These are phyloP conservation scores for Notechis scutatus DNA, from an alignment of 2,113 vertebrate genomes.

Conservation along the genomic window DNA sequence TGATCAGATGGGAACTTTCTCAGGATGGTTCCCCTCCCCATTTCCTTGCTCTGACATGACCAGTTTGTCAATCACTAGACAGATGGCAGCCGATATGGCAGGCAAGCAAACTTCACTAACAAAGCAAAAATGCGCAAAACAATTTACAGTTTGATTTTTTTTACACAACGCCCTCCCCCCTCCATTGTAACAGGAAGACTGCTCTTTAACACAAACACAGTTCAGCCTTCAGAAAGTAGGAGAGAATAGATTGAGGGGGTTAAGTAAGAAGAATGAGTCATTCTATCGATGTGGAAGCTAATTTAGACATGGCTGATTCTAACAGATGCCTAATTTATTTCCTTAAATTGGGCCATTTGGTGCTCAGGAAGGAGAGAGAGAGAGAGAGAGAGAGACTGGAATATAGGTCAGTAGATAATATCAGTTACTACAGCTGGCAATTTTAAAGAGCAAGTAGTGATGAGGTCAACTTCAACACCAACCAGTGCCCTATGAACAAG, in stretches of 20 bases:
- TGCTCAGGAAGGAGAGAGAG: conserved; percentile 4
- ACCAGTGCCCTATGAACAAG: fast-evolving
- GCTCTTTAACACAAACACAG: conserved; percentile 23
- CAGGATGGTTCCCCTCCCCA: background rate
- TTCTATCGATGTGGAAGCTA: conserved; percentile 28
- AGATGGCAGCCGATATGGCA: conserved; percentile 65
- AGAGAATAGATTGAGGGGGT: conserved; percentile 37
- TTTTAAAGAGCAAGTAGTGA: background rate
- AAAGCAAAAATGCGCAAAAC: conserved; percentile 51
- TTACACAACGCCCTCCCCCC: conserved; percentile 47
- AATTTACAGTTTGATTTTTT: conserved; percentile 47
- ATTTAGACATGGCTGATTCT: conserved; percentile 16
- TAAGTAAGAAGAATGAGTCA: conserved; percentile 32
- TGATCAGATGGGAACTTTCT: conserved; percentile 64
- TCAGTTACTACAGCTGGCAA: background rate
- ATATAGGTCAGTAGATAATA: conserved; percentile 18
- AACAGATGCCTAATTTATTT: background rate
- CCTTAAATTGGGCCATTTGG: background rate
- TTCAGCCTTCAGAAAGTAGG: background rate
- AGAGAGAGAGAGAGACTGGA: conserved; percentile 22
- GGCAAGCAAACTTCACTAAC: conserved; percentile 56
- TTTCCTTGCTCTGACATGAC: conserved; percentile 44
- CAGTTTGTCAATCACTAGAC: conserved; percentile 66
- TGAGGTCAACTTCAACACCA: background rate
- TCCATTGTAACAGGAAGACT: conserved; percentile 45